These are phyloP conservation scores for Lycorma delicatula DNA, from an alignment of 1,140 invertebrate genomes.

Conservation along the genomic window DNA sequence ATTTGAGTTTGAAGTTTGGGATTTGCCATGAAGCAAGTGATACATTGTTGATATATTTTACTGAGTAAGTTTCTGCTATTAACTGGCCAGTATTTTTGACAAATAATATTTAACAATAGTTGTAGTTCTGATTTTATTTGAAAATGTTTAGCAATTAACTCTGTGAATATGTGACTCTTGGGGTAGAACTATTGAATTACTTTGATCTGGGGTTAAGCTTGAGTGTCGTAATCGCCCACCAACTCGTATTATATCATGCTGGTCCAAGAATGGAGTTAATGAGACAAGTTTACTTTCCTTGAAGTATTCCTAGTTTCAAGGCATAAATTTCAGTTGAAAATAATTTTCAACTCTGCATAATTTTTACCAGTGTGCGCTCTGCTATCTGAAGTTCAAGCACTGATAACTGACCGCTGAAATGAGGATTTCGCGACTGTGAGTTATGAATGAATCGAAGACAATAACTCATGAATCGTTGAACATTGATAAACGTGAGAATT, in stretches of 20 bases:
- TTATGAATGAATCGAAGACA: background rate
- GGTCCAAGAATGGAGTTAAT: background rate
- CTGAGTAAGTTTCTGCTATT: background rate
- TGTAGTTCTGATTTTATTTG: background rate
- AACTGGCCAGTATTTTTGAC: background rate
- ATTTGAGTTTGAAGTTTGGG: background rate
- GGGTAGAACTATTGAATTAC: background rate
- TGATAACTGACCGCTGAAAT: background rate
- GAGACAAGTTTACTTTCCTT: background rate
- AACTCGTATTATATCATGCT: background rate
- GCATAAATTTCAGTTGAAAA: background rate
- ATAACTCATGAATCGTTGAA: background rate
- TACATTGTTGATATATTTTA: background rate
- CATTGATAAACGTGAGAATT: background rate
- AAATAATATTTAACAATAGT: background rate
- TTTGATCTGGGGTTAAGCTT: background rate
- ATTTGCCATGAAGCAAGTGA: background rate
- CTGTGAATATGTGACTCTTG: background rate
- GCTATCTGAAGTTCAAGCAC: background rate
- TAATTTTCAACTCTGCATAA: background rate
- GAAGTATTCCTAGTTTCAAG: background rate
- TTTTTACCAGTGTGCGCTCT: background rate
- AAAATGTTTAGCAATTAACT: background rate
- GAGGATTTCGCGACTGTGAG: background rate
- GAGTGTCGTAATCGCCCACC: background rate